Percentiles rank a stretch among this genome's conserved stretches.
phyloP scores from a whole-genome alignment of 2,888 invertebrate species.

The Stenurella melanura region DNA sequence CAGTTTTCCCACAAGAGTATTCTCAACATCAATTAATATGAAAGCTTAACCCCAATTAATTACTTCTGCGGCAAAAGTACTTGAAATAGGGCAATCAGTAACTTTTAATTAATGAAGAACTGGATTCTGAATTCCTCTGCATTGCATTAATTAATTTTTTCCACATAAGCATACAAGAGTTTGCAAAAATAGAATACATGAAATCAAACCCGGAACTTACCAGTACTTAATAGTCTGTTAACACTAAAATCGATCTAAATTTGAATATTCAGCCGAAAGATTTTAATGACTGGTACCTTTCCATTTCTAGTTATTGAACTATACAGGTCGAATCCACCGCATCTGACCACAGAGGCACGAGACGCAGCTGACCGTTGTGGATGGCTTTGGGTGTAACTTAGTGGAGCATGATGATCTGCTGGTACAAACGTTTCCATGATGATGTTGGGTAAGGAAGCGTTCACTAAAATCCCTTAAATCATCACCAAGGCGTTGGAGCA shows the following conservation, averaged over 20 bases:
- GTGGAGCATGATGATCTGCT: slow-evolving; percentile 36
- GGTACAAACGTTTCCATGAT: slow-evolving; percentile 15
- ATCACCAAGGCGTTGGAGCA: slow-evolving; percentile 38
- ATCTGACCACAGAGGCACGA: slow-evolving; percentile 33
- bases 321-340: neutral
- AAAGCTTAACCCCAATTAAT: no score
- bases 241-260: neutral
- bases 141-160: no score
- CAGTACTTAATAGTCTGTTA: neutral
- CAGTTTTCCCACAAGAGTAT: no score
- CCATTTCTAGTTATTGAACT: slow-evolving; percentile 1
- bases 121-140: no score
- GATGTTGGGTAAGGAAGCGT: slow-evolving; percentile 45
- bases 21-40: no score
- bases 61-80: no score
- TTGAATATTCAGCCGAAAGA: neutral
- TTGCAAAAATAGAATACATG: no score
- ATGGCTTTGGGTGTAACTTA: slow-evolving; percentile 11
- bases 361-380: slow-evolving; percentile 30
- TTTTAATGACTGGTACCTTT: neutral
- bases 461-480: slow-evolving; percentile 44
- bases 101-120: no score
- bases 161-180: no score
- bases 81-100: no score
- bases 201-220: no score